Conservation (phyloP, 2,113 vertebrate genomes). For the Nothobranchius furzeri region DNA sequence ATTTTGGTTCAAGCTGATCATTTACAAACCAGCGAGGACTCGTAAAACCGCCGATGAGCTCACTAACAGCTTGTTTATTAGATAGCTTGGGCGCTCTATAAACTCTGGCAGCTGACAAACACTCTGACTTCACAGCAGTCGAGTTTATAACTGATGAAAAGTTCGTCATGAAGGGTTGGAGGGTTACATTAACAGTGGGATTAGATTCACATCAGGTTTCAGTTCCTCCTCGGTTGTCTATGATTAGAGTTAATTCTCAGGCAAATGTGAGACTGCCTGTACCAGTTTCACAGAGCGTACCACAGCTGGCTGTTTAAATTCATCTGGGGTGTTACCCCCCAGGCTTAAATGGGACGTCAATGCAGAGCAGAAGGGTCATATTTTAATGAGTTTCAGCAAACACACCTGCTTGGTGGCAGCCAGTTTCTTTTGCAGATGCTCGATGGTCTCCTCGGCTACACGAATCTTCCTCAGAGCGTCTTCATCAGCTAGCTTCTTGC, state of each 20-base stretch:
- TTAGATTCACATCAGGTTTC: slow-evolving; percentile 29
- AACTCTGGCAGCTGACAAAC: slow-evolving; percentile 14
- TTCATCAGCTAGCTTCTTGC: slow-evolving; percentile 92
- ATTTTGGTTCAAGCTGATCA: slow-evolving; percentile 7
- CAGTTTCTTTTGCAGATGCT: slow-evolving; percentile 91
- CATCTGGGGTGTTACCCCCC: background rate
- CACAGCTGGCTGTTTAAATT: slow-evolving; percentile 18
- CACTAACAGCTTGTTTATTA: slow-evolving; percentile 43
- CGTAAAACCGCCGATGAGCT: slow-evolving; percentile 46
- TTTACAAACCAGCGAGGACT: slow-evolving; percentile 22
- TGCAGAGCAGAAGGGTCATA: background rate
- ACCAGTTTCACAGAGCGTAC: slow-evolving; percentile 17
- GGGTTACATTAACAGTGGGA: background rate
- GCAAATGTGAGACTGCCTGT: slow-evolving; percentile 35
- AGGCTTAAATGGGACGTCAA: background rate
- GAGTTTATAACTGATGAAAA: slow-evolving; percentile 13
- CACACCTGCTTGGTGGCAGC: slow-evolving; percentile 90
- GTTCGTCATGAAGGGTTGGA: background rate
- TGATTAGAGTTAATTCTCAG: slow-evolving; percentile 23
- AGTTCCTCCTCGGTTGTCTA: slow-evolving; percentile 46
- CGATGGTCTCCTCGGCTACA: slow-evolving; percentile 90
- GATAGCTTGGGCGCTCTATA: slow-evolving; percentile 17
- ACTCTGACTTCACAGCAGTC: slow-evolving; percentile 5
- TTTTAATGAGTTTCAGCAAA: background rate
- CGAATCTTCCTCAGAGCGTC: slow-evolving; percentile 90